Base-by-base conservation (phyloP, 2,888 invertebrate species). In the Dasypolia templi region DNA sequence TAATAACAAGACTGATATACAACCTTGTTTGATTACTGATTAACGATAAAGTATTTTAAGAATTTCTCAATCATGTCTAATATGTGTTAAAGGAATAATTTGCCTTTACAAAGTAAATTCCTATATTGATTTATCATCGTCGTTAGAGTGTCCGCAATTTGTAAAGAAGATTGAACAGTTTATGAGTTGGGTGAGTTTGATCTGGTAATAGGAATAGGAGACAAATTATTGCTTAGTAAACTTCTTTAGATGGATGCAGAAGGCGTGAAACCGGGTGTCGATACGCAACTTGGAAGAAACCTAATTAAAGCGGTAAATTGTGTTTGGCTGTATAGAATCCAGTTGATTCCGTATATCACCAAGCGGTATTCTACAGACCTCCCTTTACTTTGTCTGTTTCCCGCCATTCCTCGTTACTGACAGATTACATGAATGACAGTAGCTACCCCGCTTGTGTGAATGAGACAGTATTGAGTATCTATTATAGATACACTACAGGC, bases 1-100 rank as follows among this genome's bases (percentile, higher is more conserved):
- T 26, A 9, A 65, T 64, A 44, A n/a, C 39, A 29, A 58, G 49
- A 32, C 29, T 42, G 29, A 62, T 42, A n/a, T 46, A 72, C 7
- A 72, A 71, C 29, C 70, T 59, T 29, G 58, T 73, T 70, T 58
- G 51, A 77, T 72, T 14, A 14, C 42, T 49, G 5, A 62, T 62
- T 77, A 72, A 51, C 49, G 55, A 69, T 62, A 12, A 62, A 11
- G 3, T 39, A 66, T 65, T 65, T 17, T 3, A 58, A 69, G 65
- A 76, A 51, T 79, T 69, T 53, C 65, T 39, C 46, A 76, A 68
- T 76, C n/a, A 59, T 72, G 35, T 65, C 29, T 58, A 35, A 72
- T 71, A 65, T 56, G 46, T 72, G 19, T 29, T 71, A 55, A 4
- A 7, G 9, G 53, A 59, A 70, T 70, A 72, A 76, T 53, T 76